Percentiles rank a stretch among this genome's conserved stretches.
phyloP scores from a whole-genome alignment of 1,140 invertebrate genomes.

The Drosophila auraria region DNA sequence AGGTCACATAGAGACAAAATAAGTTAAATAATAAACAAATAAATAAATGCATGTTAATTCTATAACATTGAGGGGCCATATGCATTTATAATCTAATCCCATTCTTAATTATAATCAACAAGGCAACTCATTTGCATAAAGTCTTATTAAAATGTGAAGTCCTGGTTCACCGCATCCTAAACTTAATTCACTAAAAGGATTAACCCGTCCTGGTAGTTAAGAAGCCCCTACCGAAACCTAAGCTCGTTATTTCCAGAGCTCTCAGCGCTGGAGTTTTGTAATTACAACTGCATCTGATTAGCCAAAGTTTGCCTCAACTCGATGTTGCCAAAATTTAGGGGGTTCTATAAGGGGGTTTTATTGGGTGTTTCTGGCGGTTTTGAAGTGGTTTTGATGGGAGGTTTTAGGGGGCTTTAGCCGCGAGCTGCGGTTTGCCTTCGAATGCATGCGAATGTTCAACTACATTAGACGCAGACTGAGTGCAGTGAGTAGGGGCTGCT shows the following conservation, averaged over 20 bases:
- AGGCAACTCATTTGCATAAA: neutral
- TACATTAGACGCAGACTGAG: conserved; percentile 28
- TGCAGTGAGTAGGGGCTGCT: neutral
- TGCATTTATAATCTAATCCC: neutral
- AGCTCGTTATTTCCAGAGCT: conserved; percentile 3
- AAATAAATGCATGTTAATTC: too few relatives aligned
- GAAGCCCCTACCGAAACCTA: neutral
- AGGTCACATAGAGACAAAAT: too few relatives aligned
- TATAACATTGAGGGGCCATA: too few relatives aligned
- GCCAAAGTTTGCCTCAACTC: conserved; percentile 35
- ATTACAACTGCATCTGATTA: conserved; percentile 74
- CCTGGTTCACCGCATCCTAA: neutral
- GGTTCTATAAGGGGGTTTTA: neutral
- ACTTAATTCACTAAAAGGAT: neutral
- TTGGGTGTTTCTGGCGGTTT: neutral
- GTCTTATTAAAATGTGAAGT: neutral
- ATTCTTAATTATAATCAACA: neutral
- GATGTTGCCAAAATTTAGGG: conserved; percentile 6
- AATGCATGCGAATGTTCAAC: conserved; percentile 35
- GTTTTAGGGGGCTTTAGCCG: neutral
- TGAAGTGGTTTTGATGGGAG: neutral
- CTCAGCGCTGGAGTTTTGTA: conserved; percentile 54
- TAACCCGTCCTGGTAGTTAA: neutral
- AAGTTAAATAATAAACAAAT: neutral
- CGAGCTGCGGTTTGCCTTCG: conserved; percentile 25